Percentiles rank a stretch among this genome's conserved stretches.
These are phyloP conservation scores for Phyllostomus discolor DNA, from an alignment of 2,113 vertebrate genomes.

Conservation along the genomic window DNA sequence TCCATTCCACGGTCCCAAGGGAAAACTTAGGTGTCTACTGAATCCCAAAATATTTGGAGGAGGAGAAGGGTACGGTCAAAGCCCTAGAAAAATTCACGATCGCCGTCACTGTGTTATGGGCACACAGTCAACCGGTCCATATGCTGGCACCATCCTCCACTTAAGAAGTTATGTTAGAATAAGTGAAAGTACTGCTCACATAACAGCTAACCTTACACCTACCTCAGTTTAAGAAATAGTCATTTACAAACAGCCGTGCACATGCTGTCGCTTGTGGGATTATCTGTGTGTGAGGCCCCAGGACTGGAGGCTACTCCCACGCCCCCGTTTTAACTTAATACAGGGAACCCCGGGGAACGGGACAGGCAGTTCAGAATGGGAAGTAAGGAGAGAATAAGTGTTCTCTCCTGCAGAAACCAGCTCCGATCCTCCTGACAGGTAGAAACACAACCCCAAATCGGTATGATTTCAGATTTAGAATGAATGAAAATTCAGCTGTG, in stretches of 20 bases:
- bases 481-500: constrained; percentile 9
- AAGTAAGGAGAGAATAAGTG: background rate
- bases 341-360: background rate
- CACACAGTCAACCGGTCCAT: background rate
- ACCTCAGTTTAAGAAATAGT: background rate
- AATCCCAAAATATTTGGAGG: background rate
- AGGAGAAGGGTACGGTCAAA: background rate
- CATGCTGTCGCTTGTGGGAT: background rate
- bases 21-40: background rate
- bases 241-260: background rate
- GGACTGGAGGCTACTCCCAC: background rate
- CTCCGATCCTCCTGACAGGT: background rate
- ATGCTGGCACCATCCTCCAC: background rate
- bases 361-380: background rate
- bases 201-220: background rate
- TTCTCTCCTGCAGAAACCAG: background rate
- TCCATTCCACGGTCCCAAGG: background rate
- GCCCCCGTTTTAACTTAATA: background rate
- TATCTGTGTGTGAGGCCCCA: background rate
- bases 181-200: background rate
- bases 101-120: background rate
- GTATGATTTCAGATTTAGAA: background rate
- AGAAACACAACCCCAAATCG: background rate
- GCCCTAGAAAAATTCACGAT: background rate
- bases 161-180: background rate